Conservation (phyloP, 2,113 vertebrate species). For the Lipophrys pholis region DNA sequence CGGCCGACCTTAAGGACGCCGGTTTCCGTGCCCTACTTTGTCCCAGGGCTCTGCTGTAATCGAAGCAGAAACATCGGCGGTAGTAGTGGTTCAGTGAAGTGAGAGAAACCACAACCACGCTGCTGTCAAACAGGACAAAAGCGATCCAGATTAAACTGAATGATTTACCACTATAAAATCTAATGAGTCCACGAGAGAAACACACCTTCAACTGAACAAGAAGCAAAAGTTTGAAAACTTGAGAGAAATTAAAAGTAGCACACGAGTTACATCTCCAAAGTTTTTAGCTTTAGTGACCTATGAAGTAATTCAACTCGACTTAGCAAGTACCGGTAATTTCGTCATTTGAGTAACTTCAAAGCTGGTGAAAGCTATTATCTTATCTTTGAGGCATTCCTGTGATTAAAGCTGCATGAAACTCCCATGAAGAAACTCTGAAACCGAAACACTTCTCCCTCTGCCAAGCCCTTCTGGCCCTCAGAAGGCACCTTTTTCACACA, state of each 20-base stretch:
- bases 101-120: neutral
- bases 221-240: too few relatives aligned
- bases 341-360: too few relatives aligned
- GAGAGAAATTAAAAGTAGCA: too few relatives aligned
- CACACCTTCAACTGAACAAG: neutral
- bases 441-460: constrained; percentile 5
- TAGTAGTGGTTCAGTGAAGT: constrained; percentile 9
- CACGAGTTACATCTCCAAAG: too few relatives aligned
- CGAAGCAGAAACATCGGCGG: constrained; percentile 12
- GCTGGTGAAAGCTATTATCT: too few relatives aligned
- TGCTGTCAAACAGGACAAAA: neutral
- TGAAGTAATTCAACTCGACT: too few relatives aligned
- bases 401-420: neutral
- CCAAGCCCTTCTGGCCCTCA: constrained; percentile 5
- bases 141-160: constrained; percentile 21
- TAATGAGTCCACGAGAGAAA: constrained; percentile 20
- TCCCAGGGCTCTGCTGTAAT: constrained; percentile 8
- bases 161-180: constrained; percentile 13
- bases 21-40: constrained; percentile 25
- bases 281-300: too few relatives aligned
- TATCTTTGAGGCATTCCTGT: neutral
- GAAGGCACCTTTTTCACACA: constrained; percentile 24
- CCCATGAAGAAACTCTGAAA: neutral
- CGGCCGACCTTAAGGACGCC: constrained; percentile 33
- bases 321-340: too few relatives aligned